These are phyloP conservation scores for Chaetorhynchus papuensis DNA, from an alignment of 2,113 vertebrate genomes.

Conservation along the genomic window DNA sequence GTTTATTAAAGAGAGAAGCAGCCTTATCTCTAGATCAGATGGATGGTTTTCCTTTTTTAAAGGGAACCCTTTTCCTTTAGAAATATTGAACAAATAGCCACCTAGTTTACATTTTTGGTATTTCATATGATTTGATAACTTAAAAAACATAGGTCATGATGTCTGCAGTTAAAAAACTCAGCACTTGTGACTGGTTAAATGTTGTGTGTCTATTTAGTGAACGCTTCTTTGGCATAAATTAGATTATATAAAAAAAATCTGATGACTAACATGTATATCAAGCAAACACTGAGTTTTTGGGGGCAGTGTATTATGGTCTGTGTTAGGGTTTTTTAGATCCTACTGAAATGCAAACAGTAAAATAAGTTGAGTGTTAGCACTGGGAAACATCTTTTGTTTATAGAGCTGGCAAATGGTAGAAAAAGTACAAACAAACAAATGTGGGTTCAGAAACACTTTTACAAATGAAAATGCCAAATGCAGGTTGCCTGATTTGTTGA, in stretches of 20 bases:
- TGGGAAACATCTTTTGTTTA: constrained; percentile 44
- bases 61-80: not conserved
- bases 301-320: not conserved
- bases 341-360: not conserved
- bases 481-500: not conserved
- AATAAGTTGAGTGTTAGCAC: not conserved
- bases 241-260: not conserved
- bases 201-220: not conserved
- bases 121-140: not conserved
- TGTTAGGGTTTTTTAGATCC: not conserved
- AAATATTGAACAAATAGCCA: not conserved
- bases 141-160: not conserved
- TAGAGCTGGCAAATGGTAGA: constrained; percentile 22
- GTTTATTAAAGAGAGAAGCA: constrained; percentile 26
- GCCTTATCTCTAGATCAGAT: not conserved
- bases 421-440: constrained; percentile 41
- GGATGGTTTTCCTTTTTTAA: not conserved
- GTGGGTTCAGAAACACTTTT: constrained; percentile 4
- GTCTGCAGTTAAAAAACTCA: not conserved
- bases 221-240: not conserved
- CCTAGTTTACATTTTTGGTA: not conserved
- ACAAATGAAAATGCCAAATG: not conserved
- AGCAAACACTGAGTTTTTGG: not conserved
- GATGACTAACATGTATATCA: not conserved
- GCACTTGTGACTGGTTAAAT: not conserved